Percentiles rank a stretch among this genome's conserved stretches.
These are phyloP conservation scores for Diabrotica balteata DNA, from an alignment of 2,888 invertebrate genomes.

Conservation along the genomic window DNA sequence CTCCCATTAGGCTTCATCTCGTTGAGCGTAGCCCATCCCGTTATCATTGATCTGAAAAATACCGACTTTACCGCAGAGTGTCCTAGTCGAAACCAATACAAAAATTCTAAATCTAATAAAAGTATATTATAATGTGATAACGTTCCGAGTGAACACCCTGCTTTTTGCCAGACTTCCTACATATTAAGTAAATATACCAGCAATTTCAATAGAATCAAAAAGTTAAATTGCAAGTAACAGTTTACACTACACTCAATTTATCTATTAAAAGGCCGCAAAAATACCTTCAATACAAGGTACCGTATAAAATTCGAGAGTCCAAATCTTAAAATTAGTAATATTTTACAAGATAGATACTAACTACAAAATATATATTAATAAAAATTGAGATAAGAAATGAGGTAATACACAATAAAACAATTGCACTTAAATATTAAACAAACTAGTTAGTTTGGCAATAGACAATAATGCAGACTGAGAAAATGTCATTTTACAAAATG, in stretches of 20 bases:
- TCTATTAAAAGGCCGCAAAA: constrained; percentile 54
- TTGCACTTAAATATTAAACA: constrained; percentile 55
- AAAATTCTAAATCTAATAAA: constrained; percentile 3
- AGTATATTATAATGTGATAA: neutral
- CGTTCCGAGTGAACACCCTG: neutral
- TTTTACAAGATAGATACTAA: constrained; percentile 41
- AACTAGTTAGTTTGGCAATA: constrained; percentile 58
- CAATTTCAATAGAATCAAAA: constrained; percentile 22
- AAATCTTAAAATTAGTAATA: constrained; percentile 39
- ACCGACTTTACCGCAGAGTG: constrained; percentile 4
- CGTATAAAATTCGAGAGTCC: constrained; percentile 47
- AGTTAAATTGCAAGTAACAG: constrained; percentile 28
- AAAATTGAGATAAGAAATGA: constrained; percentile 55
- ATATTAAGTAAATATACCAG: constrained; percentile 20
- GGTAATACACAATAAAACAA: constrained; percentile 57
- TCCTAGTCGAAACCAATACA: neutral
- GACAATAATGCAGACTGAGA: constrained; percentile 34
- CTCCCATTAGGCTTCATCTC: no score
- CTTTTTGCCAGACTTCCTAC: constrained; percentile 3
- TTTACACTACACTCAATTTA: constrained; percentile 42
- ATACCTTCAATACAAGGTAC: constrained; percentile 41
- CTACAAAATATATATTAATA: constrained; percentile 40
- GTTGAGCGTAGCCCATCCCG: no score
- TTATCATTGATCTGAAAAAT: constrained; percentile 9
- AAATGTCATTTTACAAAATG: constrained; percentile 27